Evolutionary conservation across 2,888 invertebrate genomes (phyloP), one percentile per base, ranked within the genome.

Genomic region (Volucella bombylans): DNA sequence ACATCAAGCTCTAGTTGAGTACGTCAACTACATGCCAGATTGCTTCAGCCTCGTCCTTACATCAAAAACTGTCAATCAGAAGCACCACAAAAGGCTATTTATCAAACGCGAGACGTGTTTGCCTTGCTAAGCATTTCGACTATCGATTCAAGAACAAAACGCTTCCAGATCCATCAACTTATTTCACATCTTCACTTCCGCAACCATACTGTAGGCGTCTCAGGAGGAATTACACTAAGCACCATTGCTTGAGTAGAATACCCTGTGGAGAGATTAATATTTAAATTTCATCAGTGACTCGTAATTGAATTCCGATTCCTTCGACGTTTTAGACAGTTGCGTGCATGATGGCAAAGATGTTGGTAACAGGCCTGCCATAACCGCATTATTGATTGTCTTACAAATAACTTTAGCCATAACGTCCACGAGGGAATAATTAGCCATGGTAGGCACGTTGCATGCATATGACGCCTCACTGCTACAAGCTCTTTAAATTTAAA

Each of bases 251-350:
- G 55, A 77, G 61, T 49, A 61, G 23, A 68, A 77, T 62, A 77
- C 77, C 77, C 77, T 54, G 45, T n/a, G 68, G 77, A 69, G 12
- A 47, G 54, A 77, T 77, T 77, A 77, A 77, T 77, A 77, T 77
- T 77, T 77, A 77, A 77, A 77, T 77, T 77, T 77, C 77, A 77
- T 77, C 77, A 77, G 77, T 68, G 68, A 39, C 41, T 69, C 49
- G 61, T 77, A 77, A 77, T 77, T 77, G 77, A 77, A 77, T 77
- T 77, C 62, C 55, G 54, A 52, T 31, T 47, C 61, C 54, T 47
- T 68, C 49, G 68, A 54, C 77, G 68, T 77, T 61, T 76, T 74
- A 50, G 68, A 69, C 61, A 62, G 68, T 49, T 54, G 68, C 68
- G 62, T 77, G 54, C 31, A 6, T 47, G 68, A 15, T 59, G 12